Base-by-base conservation (phyloP, 2,888 invertebrate species). In the Sipha maydis region DNA sequence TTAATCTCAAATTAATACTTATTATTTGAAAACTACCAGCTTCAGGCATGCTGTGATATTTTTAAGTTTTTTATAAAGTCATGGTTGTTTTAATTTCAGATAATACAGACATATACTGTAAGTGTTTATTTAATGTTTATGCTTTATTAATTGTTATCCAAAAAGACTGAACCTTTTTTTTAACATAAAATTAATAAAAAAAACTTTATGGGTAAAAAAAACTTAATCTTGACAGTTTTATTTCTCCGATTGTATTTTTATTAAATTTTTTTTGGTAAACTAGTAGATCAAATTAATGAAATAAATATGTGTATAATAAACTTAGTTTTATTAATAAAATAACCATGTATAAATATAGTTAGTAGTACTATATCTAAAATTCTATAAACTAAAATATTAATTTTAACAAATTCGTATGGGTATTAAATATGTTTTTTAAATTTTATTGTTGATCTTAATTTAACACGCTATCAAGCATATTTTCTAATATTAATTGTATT, bases 321-420 rank as follows among this genome's bases (percentile, higher is more conserved):
- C 19, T 56, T 9, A 31, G 31, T 79, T 79, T 79, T 56, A 56
- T 79, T 56, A 31, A 34, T 31, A 79, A 56, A 28, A 48, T 77
- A n/a, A 77, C 54, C 9, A 34, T 14, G 25, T 41, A 76, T 41
- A n/a, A 48, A 48, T 48, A n/a, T 28, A 71, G 71, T 76, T 48
- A 76, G n/a, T 76, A 76, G 41, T 67, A 83, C 54, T 34, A 25
- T 73, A 11, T 73, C 34, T 83, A 83, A 54, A 54, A 54, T 54
- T 71, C 25, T n/a, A 48, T 48, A 69, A n/a, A 69, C 28, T 61
- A 61, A 25, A 61, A 31, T 71, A 31, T 34, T 54, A 71, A 54
- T 83, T 28, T 83, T 14, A 71, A 83, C 28, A 83, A 54, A 73
- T 73, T 54, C 4, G 17, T 73, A 25, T 34, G 31, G 21, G 17